phyloP scores from a whole-genome alignment of 2,797 vertebrate species.

The Loris lydekkerianus region DNA sequence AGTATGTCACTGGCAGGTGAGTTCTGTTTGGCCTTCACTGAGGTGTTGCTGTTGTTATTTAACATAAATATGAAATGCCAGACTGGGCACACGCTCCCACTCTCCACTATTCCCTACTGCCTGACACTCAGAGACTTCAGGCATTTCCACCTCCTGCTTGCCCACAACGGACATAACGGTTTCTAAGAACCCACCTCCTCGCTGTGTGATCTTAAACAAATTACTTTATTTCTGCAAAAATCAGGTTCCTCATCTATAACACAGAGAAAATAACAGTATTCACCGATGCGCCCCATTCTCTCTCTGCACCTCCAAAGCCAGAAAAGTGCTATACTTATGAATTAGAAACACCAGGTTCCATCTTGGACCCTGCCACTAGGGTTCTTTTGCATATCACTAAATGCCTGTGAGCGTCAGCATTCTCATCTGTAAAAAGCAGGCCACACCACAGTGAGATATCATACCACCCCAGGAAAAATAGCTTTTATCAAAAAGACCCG shows the following conservation, averaged over 20 bases:
- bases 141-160: neutral
- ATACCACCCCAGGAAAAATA: neutral
- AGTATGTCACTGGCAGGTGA: neutral
- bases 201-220: neutral
- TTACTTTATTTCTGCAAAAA: neutral
- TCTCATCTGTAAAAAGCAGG: neutral
- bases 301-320: neutral
- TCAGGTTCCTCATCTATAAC: neutral
- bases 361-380: neutral
- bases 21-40: neutral
- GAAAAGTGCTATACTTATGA: neutral
- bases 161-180: neutral
- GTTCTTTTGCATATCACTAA: neutral
- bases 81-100: too few species aligned
- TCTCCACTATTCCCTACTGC: neutral
- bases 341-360: neutral
- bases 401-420: neutral
- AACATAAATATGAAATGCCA: neutral
- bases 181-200: neutral
- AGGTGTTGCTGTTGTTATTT: neutral
- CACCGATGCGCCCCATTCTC: neutral
- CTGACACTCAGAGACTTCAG: neutral
- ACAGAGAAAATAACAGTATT: neutral
- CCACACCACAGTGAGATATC: neutral
- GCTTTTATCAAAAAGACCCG: neutral